Evolutionary conservation across 2,113 vertebrate genomes (phyloP).

Genomic region (Hemiscyllium ocellatum): DNA sequence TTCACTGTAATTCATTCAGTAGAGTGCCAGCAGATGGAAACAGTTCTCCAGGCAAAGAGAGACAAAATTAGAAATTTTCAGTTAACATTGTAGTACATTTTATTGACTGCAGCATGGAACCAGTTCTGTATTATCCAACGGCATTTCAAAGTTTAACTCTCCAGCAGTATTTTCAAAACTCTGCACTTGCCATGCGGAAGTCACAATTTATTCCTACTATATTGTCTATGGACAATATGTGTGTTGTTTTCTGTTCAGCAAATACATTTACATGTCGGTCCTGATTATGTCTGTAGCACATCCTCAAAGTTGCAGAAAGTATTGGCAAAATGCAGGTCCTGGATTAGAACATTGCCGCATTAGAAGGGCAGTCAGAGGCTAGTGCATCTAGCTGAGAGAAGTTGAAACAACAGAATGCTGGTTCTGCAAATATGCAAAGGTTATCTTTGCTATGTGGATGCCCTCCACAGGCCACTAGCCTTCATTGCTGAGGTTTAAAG

Average conservation of each 20-base stretch:
- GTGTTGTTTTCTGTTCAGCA: slow-evolving; percentile 2
- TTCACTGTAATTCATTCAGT: neutral
- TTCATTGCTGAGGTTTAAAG: neutral
- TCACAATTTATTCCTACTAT: neutral
- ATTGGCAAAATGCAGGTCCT: neutral
- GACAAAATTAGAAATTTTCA: neutral
- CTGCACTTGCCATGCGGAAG: neutral
- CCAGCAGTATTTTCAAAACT: neutral
- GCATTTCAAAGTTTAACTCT: neutral
- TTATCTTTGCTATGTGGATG: neutral
- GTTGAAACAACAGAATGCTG: neutral
- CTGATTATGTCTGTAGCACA: neutral
- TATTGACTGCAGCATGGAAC: neutral
- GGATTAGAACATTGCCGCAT: neutral
- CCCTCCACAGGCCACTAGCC: neutral
- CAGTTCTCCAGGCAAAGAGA: neutral
- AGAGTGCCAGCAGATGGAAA: neutral
- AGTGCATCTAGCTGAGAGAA: neutral
- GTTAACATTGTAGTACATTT: neutral
- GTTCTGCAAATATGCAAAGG: neutral
- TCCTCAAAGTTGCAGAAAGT: neutral
- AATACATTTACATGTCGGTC: neutral
- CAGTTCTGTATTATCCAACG: neutral
- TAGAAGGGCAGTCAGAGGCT: neutral
- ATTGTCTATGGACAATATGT: no score